Base-by-base conservation (phyloP, 2,888 invertebrate species). In the Hyles lineata region DNA sequence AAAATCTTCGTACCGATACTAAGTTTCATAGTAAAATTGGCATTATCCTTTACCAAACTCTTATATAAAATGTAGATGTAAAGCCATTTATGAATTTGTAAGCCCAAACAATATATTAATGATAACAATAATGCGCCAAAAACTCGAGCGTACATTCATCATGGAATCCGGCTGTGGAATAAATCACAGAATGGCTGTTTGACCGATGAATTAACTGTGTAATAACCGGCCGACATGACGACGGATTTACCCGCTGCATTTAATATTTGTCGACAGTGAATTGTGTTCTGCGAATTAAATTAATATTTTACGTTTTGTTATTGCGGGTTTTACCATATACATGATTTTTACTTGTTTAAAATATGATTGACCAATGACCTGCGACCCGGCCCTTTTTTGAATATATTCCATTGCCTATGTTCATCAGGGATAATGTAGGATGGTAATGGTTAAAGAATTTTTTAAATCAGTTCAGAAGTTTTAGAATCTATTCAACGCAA, bases 151-250 rank as follows among this genome's bases (percentile, higher is more conserved):
- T 43, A 43, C 60, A 71, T 60, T 43, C 60, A 71, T 71, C 35
- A 43, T 9, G n/a, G 60, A 71, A 60, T 71, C 70, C 70, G 60
- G 60, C 60, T 43, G 43, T 17, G 17, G 21, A 59, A 71, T 67
- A 69, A 72, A 72, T 72, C 72, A 67, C 52, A 23, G n/a, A 23
- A 67, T 58, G 52, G 32, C 63, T 72, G 35, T 55, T 69, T 58
- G 63, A 67, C 63, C 67, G 11, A 59, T 72, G 67, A 72, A 72
- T 72, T 72, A 58, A 72, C 43, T 58, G 72, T 67, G 67, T 72
- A 72, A 72, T 72, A 63, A 72, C 72, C 25, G 67, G 32, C 32
- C 60, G 60, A 43, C 70, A 59, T 55, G n/a, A n/a, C 55, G 55
- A 55, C 55, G n/a, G 23, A 59, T 59, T 25, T 43, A 25, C 60